Evolutionary conservation across 1,140 invertebrate species (phyloP).

Genomic region (Euwallacea fornicatus): DNA sequence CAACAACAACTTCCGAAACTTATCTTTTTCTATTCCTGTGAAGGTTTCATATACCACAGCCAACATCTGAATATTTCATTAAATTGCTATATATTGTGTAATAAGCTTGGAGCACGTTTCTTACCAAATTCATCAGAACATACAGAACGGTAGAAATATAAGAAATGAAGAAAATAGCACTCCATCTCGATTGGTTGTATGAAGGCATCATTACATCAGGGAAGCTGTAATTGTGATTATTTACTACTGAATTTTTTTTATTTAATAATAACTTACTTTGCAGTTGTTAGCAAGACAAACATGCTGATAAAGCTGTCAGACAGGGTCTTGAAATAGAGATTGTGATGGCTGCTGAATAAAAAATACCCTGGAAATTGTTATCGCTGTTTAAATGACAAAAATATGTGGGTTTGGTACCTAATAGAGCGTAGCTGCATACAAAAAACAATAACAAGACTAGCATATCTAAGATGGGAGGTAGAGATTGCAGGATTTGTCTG

Average conservation of each 20-base stretch:
- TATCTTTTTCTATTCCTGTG: slow-evolving; percentile 83
- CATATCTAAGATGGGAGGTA: slow-evolving; percentile 90
- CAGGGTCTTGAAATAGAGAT: slow-evolving; percentile 77
- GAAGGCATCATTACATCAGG: slow-evolving; percentile 94
- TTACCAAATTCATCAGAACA: slow-evolving; percentile 87
- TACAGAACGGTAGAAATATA: slow-evolving; percentile 81
- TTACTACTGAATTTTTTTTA: neutral
- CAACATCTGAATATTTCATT: slow-evolving; percentile 65
- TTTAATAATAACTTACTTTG: slow-evolving; percentile 71
- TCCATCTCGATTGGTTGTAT: slow-evolving; percentile 77
- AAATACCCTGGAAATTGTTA: slow-evolving; percentile 66
- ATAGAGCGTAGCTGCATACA: slow-evolving; percentile 79
- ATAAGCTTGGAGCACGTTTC: slow-evolving; percentile 31
- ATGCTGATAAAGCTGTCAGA: slow-evolving; percentile 85
- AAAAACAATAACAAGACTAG: slow-evolving; percentile 82
- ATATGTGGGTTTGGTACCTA: slow-evolving; percentile 47
- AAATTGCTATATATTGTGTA: neutral
- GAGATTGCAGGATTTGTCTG: slow-evolving; percentile 76
- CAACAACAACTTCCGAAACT: slow-evolving; percentile 81
- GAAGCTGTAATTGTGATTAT: slow-evolving; percentile 64
- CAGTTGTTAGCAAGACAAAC: slow-evolving; percentile 87
- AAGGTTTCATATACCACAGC: slow-evolving; percentile 92
- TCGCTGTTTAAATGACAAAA: neutral
- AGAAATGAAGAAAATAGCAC: slow-evolving; percentile 83
- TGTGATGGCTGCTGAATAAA: slow-evolving; percentile 73